Evolutionary conservation across 2,888 invertebrate genomes (phyloP), one percentile per base, ranked within the genome.

Genomic region (Petrolisthes cinctipes): DNA sequence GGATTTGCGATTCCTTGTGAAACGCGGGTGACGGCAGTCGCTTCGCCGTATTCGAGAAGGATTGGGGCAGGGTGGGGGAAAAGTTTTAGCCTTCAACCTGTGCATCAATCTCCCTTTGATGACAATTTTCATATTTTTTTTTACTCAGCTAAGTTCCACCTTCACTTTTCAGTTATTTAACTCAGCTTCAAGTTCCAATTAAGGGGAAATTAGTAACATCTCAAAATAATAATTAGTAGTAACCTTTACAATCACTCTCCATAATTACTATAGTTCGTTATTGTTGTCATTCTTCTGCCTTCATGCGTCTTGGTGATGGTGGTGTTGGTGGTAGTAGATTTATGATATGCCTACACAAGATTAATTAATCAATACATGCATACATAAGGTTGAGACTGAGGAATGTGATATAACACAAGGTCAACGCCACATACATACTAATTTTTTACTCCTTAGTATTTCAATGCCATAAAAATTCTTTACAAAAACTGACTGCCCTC

Each of bases 331-430:
- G 20, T 6, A 1, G 71, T 71, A 71, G n/a, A 20, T 68, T 61
- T 66, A 79, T 83, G 68, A 83, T 87, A 87, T 87, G 87, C 83
- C 80, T 83, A 83, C 79, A 87, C n/a, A 83, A 75, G 83, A 83
- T 80, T 75, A 83, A 37, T 37, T 37, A 37, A 37, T 37, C 37
- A 37, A 37, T 82, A 87, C 87, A 87, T 87, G 83, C 83, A 86
- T 79, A 86, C 87, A 80, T 80, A 83, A 79, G 83, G 83, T 83
- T 78, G 61, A 78, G 82, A 83, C 86, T 86, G 86, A 87, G 87
- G 87, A 83, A 87, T 87, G 87, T 87, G 73, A 80, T 86, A 75
- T 80, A 87, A 87, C 87, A 83, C 83, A 83, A 61, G 87, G 83
- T 80, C 23, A 83, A 87, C 78, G 80, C 75, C 83, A 80, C 83